Evolutionary conservation across 2,113 vertebrate genomes (phyloP).

Genomic region (Hyaena hyaena): DNA sequence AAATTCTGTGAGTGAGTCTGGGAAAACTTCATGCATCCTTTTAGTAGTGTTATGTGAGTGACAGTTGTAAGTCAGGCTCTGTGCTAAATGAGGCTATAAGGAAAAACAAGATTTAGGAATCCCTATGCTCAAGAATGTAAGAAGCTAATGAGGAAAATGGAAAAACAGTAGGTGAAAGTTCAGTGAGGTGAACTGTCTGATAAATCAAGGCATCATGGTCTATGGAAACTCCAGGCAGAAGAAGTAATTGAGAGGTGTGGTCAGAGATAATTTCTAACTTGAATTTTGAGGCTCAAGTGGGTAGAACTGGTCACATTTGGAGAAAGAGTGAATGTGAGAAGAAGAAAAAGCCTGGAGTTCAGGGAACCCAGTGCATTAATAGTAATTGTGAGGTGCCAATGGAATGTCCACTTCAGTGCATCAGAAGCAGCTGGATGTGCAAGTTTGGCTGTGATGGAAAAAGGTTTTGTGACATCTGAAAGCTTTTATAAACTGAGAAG

Average conservation of each 20-base stretch:
- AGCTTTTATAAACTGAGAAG: not conserved
- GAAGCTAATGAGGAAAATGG: not conserved
- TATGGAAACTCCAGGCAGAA: not conserved
- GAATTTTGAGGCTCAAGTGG: not conserved
- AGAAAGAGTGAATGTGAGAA: not conserved
- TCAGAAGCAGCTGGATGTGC: rapidly evolving
- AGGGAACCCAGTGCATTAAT: no score
- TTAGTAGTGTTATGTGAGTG: not conserved
- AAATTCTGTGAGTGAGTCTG: not conserved
- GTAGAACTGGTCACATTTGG: not conserved
- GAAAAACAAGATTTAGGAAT: not conserved
- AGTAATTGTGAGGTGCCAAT: rapidly evolving
- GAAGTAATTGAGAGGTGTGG: not conserved
- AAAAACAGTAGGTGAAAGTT: not conserved
- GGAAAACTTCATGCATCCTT: not conserved
- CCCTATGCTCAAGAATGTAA: not conserved
- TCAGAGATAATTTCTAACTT: not conserved
- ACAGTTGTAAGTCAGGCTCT: not conserved
- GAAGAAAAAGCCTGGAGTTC: not conserved
- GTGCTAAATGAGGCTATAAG: not conserved
- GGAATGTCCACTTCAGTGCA: rapidly evolving
- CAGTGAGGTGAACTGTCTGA: not conserved
- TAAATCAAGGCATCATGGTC: not conserved
- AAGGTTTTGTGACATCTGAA: not conserved
- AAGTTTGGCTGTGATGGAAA: not conserved